phyloP scores from a whole-genome alignment of 2,797 vertebrate genomes.

The Otolemur crassicaudatus region DNA sequence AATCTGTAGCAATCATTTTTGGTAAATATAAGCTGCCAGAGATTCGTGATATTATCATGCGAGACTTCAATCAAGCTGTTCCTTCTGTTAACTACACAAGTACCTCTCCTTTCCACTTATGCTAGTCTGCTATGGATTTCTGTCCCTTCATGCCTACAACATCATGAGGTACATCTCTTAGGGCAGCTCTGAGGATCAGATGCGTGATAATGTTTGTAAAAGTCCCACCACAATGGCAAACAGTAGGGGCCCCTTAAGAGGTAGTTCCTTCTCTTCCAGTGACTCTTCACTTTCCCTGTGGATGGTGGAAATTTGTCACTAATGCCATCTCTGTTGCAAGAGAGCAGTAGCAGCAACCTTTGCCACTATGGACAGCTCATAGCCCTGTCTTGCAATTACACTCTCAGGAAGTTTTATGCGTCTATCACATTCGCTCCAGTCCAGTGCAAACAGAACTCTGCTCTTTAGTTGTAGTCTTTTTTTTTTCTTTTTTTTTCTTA shows the following conservation, averaged over 20 bases:
- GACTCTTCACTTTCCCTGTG: neutral
- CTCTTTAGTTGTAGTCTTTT: neutral
- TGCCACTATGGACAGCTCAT: neutral
- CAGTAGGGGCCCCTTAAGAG: neutral
- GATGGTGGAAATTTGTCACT: neutral
- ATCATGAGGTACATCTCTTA: neutral
- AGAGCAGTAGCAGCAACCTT: neutral
- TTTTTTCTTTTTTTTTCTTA: neutral
- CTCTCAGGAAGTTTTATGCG: neutral
- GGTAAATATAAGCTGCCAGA: neutral
- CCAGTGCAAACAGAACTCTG: neutral
- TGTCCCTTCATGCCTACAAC: neutral
- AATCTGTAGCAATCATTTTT: neutral
- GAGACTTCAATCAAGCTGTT: neutral
- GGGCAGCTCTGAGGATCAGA: neutral
- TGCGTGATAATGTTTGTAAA: neutral
- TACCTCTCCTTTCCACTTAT: neutral
- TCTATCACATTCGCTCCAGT: neutral
- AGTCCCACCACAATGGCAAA: neutral
- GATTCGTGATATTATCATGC: neutral
- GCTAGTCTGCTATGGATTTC: neutral
- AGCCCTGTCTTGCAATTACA: neutral
- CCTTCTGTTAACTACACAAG: neutral
- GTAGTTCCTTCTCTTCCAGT: neutral
- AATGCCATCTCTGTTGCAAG: constrained; percentile 17